Conservation (phyloP, 2,113 vertebrate species). For the Rissa tridactyla region DNA sequence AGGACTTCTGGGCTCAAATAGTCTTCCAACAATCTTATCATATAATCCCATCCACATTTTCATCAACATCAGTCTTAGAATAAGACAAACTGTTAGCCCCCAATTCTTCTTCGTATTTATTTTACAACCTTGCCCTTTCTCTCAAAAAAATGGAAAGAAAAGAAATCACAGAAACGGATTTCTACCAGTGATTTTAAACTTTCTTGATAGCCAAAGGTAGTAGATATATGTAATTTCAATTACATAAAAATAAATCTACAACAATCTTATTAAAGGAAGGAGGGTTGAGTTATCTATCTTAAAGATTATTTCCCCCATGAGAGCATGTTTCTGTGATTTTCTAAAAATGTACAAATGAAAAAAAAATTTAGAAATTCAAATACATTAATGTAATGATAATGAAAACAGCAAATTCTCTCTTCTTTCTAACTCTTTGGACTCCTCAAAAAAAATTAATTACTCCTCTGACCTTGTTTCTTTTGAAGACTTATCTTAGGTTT, state of each 20-base stretch:
- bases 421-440: neutral
- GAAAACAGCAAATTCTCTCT: neutral
- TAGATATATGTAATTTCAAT: neutral
- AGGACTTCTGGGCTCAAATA: neutral
- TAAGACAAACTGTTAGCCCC: accelerated
- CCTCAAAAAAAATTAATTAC: neutral
- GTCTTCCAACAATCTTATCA: neutral
- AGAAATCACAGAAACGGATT: neutral
- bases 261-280: neutral
- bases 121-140: neutral
- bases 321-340: neutral
- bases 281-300: neutral
- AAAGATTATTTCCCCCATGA: neutral
- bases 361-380: neutral
- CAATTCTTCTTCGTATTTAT: neutral
- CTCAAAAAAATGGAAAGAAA: neutral
- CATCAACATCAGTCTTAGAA: neutral
- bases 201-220: neutral
- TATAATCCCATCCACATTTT: neutral
- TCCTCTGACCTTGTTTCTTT: neutral
- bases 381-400: neutral
- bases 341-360: neutral
- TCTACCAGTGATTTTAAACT: neutral
- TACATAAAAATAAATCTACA: neutral
- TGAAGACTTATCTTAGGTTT: neutral